Percentiles rank a stretch among this genome's conserved stretches.
Conservation (phyloP, 2,113 vertebrate species). For the Buteo buteo region DNA sequence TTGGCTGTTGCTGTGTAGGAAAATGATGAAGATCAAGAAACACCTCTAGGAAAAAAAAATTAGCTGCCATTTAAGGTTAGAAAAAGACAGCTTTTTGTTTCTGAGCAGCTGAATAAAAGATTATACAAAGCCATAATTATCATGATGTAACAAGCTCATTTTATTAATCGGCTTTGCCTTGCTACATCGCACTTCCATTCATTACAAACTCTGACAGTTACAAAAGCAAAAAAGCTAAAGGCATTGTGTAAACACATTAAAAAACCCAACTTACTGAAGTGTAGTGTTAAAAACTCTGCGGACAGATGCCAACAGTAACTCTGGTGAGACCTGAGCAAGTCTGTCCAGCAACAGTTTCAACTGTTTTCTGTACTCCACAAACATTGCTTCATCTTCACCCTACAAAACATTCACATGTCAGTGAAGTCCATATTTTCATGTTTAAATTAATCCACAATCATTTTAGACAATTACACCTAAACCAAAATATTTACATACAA, state of each 20-base stretch:
- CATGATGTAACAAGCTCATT: background rate
- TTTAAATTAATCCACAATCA: background rate
- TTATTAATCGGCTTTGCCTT: background rate
- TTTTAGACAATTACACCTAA: background rate
- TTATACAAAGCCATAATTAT: background rate
- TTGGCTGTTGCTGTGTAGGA: background rate
- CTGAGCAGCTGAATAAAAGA: background rate
- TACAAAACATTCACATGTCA: constrained; percentile 37
- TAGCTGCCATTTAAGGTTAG: background rate
- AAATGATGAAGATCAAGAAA: background rate
- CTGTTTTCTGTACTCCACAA: constrained; percentile 98
- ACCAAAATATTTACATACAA: background rate
- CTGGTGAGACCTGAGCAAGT: constrained; percentile 94
- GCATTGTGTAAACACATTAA: background rate
- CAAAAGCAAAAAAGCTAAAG: background rate
- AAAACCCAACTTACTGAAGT: constrained; percentile 82
- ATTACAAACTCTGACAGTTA: background rate
- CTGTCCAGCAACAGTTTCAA: constrained; percentile 94
- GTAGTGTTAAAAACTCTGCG: constrained; percentile 88
- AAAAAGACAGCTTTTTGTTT: background rate
- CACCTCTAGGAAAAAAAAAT: background rate
- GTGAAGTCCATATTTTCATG: background rate
- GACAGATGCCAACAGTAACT: constrained; percentile 89
- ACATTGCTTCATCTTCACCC: constrained; percentile 99
- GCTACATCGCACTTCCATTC: background rate